Base-by-base conservation (phyloP, 2,888 invertebrate species). In the Oxytorus armatus region DNA sequence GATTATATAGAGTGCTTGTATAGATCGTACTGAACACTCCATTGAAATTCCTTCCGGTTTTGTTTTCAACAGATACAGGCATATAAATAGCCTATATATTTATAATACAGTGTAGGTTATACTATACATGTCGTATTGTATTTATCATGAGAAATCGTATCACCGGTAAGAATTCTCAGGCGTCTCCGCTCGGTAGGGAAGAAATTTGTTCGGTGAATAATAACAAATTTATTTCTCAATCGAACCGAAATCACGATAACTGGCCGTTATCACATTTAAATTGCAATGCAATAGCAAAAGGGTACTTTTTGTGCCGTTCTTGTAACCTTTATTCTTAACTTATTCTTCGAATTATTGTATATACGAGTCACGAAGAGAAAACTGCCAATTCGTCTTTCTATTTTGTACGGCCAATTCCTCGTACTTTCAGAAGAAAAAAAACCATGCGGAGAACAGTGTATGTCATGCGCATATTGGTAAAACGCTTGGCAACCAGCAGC, bases 11-110 rank as follows among this genome's bases (percentile, higher is more conserved):
- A 78, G 69, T 78, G 59, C 59, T 74, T 51, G 11, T 36, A 81
- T 21, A 39, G 53, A 68, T 68, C 57, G 63, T 11, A 53, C 72
- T 49, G 69, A 66, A 70, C 61, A 78, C 80, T 72, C 85, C 80
- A 84, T 85, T 83, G 84, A 85, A 82, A 83, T 84, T 83, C 81
- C 81, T 84, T 84, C 84, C 85, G 83, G 83, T 83, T 55, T 47
- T 79, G 44, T 59, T 33, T 44, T 76, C 49, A 59, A 59, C 70
- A 42, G 25, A 42, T 39, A 74, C 79, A 59, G 59, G 61, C 80
- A 75, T 79, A 61, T 36, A 44, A 33, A 44, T 7, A 16, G n/a
- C 14, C 16, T 29, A 7, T 47, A 18, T 36, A 53, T n/a, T 21
- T 25, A 42, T 44, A 65, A 47, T 14, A 5, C 16, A 14, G 47